phyloP scores from a whole-genome alignment of 2,113 vertebrate species.

The Urocynchramus pylzowi region DNA sequence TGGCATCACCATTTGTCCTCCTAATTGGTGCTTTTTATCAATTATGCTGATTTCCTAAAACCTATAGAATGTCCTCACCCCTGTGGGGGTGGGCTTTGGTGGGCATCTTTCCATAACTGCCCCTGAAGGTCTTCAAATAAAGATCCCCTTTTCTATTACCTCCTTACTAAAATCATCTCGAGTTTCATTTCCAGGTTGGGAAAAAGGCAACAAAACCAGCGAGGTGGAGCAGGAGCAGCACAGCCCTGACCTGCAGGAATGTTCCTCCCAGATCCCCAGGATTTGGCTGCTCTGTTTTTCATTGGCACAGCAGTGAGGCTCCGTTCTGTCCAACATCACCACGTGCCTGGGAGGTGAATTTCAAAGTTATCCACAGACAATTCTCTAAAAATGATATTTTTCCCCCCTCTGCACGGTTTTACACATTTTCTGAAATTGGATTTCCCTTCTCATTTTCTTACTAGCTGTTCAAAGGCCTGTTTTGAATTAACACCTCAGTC shows the following conservation, averaged over 20 bases:
- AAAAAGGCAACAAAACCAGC: neutral
- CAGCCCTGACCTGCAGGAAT: neutral
- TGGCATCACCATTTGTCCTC: too few relatives aligned
- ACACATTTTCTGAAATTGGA: neutral
- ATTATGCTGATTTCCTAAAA: neutral
- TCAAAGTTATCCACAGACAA: neutral
- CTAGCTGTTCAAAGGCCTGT: neutral
- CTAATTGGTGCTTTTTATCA: neutral
- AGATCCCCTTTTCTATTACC: too few relatives aligned
- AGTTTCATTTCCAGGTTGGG: neutral
- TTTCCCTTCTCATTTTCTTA: conserved; percentile 18
- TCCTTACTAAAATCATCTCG: neutral
- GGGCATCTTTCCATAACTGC: neutral
- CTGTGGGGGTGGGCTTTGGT: too few relatives aligned
- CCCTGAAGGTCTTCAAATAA: neutral
- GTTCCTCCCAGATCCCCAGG: neutral
- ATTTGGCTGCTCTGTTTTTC: neutral
- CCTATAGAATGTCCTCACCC: neutral
- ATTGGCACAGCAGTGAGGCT: neutral
- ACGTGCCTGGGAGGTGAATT: neutral
- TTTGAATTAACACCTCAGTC: neutral
- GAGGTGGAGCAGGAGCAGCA: neutral
- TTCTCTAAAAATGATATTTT: neutral
- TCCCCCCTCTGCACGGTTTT: neutral
- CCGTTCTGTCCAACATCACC: neutral